Conservation (phyloP, 2,113 vertebrate genomes). For the Micromys minutus region DNA sequence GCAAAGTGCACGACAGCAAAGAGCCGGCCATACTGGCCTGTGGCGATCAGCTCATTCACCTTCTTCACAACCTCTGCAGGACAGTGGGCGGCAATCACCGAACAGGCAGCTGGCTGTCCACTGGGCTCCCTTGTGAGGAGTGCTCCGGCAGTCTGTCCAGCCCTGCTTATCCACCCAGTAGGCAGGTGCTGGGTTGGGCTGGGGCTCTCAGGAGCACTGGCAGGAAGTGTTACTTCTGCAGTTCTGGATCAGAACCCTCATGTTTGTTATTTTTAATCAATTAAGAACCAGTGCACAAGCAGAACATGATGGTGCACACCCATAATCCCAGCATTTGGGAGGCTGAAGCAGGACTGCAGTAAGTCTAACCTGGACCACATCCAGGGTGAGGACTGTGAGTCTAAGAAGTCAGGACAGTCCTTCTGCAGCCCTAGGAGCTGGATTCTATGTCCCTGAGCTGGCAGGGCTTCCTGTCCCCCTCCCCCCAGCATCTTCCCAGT, state of each 20-base stretch:
- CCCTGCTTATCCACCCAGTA: fast-evolving
- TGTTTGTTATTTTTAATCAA: not conserved
- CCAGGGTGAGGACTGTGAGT: fast-evolving
- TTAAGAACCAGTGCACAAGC: not conserved
- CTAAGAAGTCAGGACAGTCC: not conserved
- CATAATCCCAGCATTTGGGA: not conserved
- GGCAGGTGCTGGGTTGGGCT: not conserved
- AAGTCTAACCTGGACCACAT: not conserved
- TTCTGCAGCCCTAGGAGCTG: not conserved
- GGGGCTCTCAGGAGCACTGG: not conserved
- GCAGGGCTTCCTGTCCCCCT: too few relatives aligned
- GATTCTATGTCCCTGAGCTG: fast-evolving
- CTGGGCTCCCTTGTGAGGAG: fast-evolving
- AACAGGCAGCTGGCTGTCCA: not conserved
- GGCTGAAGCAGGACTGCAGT: not conserved
- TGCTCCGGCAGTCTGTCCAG: fast-evolving
- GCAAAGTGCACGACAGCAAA: slow-evolving; percentile 93
- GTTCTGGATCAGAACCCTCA: not conserved
- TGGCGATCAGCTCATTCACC: slow-evolving; percentile 87
- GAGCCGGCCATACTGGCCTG: slow-evolving; percentile 85
- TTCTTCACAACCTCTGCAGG: slow-evolving; percentile 85
- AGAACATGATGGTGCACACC: not conserved
- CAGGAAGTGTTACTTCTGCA: fast-evolving
- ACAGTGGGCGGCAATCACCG: not conserved
- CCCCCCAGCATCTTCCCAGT: not conserved